A percentile compares a stretch with the other conserved stretches of the same genome.
phyloP scores from a whole-genome alignment of 2,113 vertebrate genomes.

The Pangasianodon hypophthalmus region DNA sequence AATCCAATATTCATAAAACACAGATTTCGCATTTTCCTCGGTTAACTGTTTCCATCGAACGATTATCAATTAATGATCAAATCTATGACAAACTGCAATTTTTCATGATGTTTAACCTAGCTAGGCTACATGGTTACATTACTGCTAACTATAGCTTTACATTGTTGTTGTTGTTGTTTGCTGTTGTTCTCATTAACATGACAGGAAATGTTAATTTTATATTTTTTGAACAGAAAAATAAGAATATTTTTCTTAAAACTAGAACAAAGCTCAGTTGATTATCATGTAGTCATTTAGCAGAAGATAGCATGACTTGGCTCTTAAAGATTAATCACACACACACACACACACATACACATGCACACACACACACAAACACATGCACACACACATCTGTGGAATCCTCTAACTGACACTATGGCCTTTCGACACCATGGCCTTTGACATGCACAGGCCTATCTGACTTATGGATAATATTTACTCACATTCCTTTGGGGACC shows the following conservation, averaged over 20 bases:
- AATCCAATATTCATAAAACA: too few species aligned
- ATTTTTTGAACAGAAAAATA: background rate
- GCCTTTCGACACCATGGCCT: constrained; percentile 5
- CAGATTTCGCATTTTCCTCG: too few species aligned
- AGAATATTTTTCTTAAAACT: background rate
- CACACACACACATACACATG: background rate
- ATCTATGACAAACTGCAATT: background rate
- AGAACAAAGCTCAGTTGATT: background rate
- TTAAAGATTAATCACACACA: background rate
- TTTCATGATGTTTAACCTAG: background rate
- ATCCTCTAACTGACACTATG: background rate
- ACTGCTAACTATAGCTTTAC: background rate
- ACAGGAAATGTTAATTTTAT: background rate
- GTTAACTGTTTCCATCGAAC: background rate
- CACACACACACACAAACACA: background rate
- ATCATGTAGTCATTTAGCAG: background rate
- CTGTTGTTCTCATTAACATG: too few species aligned
- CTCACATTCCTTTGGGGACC: constrained; percentile 19
- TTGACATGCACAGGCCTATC: constrained; percentile 22
- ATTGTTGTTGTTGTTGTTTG: too few species aligned
- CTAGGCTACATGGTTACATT: background rate
- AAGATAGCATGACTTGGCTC: background rate
- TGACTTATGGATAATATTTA: constrained; percentile 35
- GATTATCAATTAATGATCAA: background rate
- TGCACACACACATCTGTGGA: constrained; percentile 15